Base-by-base conservation (phyloP, 2,888 invertebrate genomes). In the Drosophila picticornis region DNA sequence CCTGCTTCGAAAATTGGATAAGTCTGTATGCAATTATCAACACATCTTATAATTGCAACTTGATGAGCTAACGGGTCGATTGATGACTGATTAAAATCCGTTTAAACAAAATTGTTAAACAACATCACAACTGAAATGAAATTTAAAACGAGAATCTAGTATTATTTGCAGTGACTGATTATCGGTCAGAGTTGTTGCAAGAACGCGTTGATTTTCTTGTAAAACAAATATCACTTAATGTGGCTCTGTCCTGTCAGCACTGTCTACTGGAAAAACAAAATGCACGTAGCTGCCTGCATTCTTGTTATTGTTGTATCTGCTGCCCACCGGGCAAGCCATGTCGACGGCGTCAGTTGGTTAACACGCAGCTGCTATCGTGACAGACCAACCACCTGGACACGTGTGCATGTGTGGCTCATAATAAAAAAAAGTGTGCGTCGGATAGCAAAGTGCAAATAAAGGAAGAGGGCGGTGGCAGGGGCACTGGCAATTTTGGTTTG, bases 181-280 rank as follows among this genome's bases (percentile, higher is more conserved):
- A 52, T 52, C 46, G 60, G 67, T 43, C 61, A 53, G 57, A 40
- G 38, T 43, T 51, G 48, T 31, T 29, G 71, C 76, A 79, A 75
- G 75, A 71, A 83, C 77, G 69, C 82, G 85, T 85, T 90, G 90
- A 85, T 85, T 84, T 88, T 90, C 75, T 82, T 85, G 88, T 90
- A 85, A 88, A 90, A 85, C 85, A 90, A 85, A 85, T 85, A 88
- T 90, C 83, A 88, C 86, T 90, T 85, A 85, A 90, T 85, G 79
- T 84, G 76, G 67, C 67, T 55, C 68, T 61, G 72, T 72, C 56
- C 74, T 75, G 67, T 67, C 60, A 27, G 57, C 40, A 29, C 31
- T 40, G 29, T 86, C 90, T 88, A 88, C 90, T 86, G 85, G 85
- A 60, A 70, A 80, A 80, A 83, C 88, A 85, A 84, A 90, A 90